These are phyloP conservation scores for Acropora tenuis DNA, from an alignment of 64 coral and sea anemone genomes.

Conservation along the genomic window DNA sequence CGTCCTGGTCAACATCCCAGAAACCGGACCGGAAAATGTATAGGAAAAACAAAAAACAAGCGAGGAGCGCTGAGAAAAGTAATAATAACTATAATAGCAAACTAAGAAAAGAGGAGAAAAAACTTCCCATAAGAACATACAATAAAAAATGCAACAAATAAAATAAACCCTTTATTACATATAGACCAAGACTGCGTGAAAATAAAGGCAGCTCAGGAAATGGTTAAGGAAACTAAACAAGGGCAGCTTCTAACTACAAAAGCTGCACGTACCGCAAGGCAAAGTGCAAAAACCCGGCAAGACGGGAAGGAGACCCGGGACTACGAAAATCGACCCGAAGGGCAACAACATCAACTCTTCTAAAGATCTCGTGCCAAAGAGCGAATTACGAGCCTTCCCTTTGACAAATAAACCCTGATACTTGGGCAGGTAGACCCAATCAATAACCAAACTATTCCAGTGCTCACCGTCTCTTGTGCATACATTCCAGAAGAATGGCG, in stretches of 20 bases:
- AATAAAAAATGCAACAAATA: too few relatives aligned
- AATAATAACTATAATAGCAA: background rate
- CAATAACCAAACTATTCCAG: slow-evolving; percentile 47
- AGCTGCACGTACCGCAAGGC: background rate
- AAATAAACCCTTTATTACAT: too few relatives aligned
- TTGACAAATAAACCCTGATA: background rate
- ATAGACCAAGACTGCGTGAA: too few relatives aligned
- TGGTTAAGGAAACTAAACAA: background rate
- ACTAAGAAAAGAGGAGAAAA: too few relatives aligned
- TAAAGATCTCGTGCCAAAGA: background rate
- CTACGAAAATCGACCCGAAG: background rate
- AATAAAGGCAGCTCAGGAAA: too few relatives aligned
- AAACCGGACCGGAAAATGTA: slow-evolving; percentile 10
- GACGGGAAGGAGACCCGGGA: background rate
- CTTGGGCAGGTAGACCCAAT: slow-evolving; percentile 32
- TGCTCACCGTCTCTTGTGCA: slow-evolving; percentile 28
- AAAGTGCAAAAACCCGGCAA: background rate
- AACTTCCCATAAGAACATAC: too few relatives aligned
- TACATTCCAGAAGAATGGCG: slow-evolving; percentile 57
- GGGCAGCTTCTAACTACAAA: background rate
- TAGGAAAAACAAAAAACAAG: background rate
- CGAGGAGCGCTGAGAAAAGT: background rate
- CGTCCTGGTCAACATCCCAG: background rate
- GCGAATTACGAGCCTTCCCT: slow-evolving; percentile 25
- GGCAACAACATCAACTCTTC: background rate